These are phyloP conservation scores for Plutomurus gul DNA, from an alignment of 1,140 invertebrate genomes.

Conservation along the genomic window DNA sequence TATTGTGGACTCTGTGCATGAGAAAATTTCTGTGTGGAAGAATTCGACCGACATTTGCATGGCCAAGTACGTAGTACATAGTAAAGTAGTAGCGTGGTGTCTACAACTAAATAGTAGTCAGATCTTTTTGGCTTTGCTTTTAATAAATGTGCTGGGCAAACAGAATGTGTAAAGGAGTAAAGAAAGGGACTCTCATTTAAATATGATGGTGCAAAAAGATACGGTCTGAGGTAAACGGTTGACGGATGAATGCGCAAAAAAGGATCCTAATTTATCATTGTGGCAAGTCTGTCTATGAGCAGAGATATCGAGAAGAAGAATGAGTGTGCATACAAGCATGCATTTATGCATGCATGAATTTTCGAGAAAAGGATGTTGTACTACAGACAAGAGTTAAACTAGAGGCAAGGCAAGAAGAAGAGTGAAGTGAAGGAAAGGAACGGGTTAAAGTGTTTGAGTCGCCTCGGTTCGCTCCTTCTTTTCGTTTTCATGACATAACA, in stretches of 20 bases:
- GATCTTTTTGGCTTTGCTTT: no score
- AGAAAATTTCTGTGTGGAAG: not conserved
- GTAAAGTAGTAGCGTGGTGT: not conserved
- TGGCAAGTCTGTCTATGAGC: slow-evolving; percentile 32
- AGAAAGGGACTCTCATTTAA: slow-evolving; percentile 6
- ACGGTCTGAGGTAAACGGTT: slow-evolving; percentile 32
- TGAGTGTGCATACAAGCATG: slow-evolving; percentile 33
- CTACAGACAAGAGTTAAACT: slow-evolving; percentile 1
- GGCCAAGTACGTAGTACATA: not conserved
- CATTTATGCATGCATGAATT: slow-evolving; percentile 32
- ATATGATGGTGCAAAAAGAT: slow-evolving; percentile 34
- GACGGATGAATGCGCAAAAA: slow-evolving; percentile 41
- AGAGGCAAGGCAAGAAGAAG: not conserved
- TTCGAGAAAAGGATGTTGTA: slow-evolving; percentile 25
- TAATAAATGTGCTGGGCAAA: not conserved
- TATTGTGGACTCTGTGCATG: not conserved
- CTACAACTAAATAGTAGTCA: no score
- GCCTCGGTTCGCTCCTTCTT: not conserved
- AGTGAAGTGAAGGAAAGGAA: not conserved
- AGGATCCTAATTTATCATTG: slow-evolving; percentile 41
- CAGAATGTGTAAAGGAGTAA: not conserved
- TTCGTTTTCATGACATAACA: slow-evolving; percentile 19
- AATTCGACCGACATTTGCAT: slow-evolving; percentile 3
- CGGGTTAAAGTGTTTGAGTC: slow-evolving; percentile 14
- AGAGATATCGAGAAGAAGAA: slow-evolving; percentile 35